Conservation (phyloP, 2,797 vertebrate species). For the Eurystomus glaucurus region DNA sequence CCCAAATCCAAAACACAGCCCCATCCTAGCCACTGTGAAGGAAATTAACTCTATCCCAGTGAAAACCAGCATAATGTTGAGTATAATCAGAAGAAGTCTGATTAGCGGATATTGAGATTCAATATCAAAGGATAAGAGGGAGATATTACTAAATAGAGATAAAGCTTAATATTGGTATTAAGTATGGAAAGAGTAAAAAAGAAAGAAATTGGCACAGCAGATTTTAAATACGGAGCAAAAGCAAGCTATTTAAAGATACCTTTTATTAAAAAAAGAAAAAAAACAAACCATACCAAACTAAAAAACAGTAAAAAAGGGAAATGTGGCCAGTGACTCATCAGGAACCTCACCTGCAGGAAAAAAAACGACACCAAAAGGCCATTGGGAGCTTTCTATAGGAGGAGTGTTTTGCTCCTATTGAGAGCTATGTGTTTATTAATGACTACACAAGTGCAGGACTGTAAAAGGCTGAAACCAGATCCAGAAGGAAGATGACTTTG, state of each 20-base stretch:
- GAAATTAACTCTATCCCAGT: too few relatives aligned
- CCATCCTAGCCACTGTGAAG: too few relatives aligned
- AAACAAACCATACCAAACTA: not conserved
- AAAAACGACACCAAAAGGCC: not conserved
- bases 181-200: not conserved
- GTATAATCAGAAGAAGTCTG: not conserved
- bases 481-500: not conserved
- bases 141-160: not conserved
- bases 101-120: not conserved
- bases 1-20: too few relatives aligned
- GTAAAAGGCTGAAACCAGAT: not conserved
- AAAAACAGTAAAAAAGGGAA: not conserved
- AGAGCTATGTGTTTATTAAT: not conserved
- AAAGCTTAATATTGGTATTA: not conserved
- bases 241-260: not conserved
- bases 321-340: not conserved
- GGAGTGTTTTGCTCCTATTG: not conserved
- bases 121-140: not conserved
- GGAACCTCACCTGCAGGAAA: not conserved
- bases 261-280: not conserved
- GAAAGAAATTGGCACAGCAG: fast-evolving
- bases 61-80: not conserved
- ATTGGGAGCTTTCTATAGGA: not conserved
- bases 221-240: not conserved
- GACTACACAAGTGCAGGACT: not conserved